Conservation (phyloP, 2,888 invertebrate species). For the Syritta pipiens region DNA sequence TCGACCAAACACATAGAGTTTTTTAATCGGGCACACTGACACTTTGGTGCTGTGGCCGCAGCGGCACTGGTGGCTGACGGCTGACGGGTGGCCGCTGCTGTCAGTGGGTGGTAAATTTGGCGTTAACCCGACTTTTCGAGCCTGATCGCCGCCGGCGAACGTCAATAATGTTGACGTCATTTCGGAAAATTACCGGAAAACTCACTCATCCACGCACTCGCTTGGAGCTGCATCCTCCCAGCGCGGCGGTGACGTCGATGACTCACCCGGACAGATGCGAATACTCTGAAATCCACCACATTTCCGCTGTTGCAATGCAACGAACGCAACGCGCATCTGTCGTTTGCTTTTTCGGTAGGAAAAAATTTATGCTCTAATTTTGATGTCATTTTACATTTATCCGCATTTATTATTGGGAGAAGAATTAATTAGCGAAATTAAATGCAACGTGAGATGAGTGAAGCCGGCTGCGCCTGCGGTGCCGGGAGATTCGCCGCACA, state of each 20-base stretch:
- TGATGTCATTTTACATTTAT: conserved; percentile 63
- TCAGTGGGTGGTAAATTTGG: conserved; percentile 10
- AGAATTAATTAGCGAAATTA: conserved; percentile 65
- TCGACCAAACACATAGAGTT: conserved; percentile 38
- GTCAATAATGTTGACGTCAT: conserved; percentile 61
- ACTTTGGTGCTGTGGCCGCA: conserved; percentile 35
- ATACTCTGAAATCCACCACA: too few species aligned
- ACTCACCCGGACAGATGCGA: too few species aligned
- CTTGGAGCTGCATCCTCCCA: background rate
- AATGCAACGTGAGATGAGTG: conserved; percentile 44
- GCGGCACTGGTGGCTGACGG: too few species aligned
- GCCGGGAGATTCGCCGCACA: conserved; percentile 39
- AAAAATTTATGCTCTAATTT: conserved; percentile 64
- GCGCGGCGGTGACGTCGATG: too few species aligned
- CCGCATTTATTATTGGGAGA: conserved; percentile 63
- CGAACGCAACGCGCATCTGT: conserved; percentile 24
- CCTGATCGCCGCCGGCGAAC: background rate
- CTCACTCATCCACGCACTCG: conserved; percentile 30
- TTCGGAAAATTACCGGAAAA: conserved; percentile 57
- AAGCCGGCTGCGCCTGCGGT: background rate
- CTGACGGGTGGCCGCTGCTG: too few species aligned
- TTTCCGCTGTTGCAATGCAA: conserved; percentile 42
- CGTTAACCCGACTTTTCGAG: background rate
- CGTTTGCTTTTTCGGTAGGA: conserved; percentile 10
- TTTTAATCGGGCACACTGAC: conserved; percentile 59